A percentile compares a stretch with the other conserved stretches of the same genome.
These are phyloP conservation scores for Archilochus colubris DNA, from an alignment of 2,113 vertebrate species.

Conservation along the genomic window DNA sequence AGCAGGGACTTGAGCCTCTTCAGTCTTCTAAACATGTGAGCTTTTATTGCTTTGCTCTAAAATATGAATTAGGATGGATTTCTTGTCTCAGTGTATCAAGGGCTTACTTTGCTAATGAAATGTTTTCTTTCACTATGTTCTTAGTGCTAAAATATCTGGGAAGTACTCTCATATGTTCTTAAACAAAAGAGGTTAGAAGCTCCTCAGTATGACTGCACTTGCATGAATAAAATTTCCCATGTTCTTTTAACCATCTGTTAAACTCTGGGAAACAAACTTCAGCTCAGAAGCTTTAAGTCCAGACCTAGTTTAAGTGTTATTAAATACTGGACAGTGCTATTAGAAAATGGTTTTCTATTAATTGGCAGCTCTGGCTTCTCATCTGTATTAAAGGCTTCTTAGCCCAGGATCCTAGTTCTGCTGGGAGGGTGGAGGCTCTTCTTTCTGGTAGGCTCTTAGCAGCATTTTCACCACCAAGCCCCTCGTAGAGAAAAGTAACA, in stretches of 20 bases:
- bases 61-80: background rate
- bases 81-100: background rate
- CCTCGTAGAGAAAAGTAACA: background rate
- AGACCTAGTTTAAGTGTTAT: background rate
- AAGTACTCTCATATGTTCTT: background rate
- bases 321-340: background rate
- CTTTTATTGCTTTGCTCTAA: slow-evolving; percentile 9
- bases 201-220: background rate
- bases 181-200: background rate
- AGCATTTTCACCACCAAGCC: background rate
- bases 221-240: background rate
- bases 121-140: background rate
- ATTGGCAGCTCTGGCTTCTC: background rate
- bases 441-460: background rate
- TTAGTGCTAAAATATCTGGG: background rate
- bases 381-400: background rate
- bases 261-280: background rate
- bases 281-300: background rate
- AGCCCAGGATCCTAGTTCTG: background rate
- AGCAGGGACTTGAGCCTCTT: slow-evolving; percentile 4
- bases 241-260: background rate
- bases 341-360: background rate
- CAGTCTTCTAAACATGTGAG: background rate
- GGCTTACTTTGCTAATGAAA: slow-evolving; percentile 36
- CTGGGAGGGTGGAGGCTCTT: background rate